Percentiles rank a stretch among this genome's conserved stretches.
These are phyloP conservation scores for Rhizoglyphus robini DNA, from an alignment of 1,140 invertebrate genomes.

Conservation along the genomic window DNA sequence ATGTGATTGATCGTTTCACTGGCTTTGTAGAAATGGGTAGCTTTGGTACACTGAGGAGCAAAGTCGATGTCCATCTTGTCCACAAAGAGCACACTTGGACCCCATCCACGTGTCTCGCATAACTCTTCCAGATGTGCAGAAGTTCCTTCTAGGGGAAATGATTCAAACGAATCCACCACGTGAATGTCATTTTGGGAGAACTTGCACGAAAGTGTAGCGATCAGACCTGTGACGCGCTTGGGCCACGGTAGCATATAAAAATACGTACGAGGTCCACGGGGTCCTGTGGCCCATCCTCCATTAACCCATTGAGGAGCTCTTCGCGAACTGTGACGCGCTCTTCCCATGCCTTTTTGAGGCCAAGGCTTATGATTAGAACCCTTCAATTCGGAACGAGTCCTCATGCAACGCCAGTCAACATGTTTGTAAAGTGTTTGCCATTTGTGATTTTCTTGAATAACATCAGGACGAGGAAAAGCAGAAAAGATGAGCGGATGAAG, in stretches of 20 bases:
- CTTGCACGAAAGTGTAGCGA: slow-evolving; percentile 69
- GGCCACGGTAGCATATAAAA: slow-evolving; percentile 83
- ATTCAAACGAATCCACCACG: slow-evolving; percentile 67
- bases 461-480: slow-evolving; percentile 55
- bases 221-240: slow-evolving; percentile 59
- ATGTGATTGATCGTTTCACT: slow-evolving; percentile 58
- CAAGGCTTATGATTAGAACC: slow-evolving; percentile 83
- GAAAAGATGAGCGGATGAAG: slow-evolving; percentile 79
- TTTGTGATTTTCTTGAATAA: slow-evolving; percentile 67
- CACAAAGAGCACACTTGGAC: slow-evolving; percentile 82
- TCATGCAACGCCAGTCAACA: slow-evolving; percentile 49
- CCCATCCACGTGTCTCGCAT: slow-evolving; percentile 73
- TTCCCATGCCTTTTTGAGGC: slow-evolving; percentile 84
- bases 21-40: slow-evolving; percentile 36
- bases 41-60: slow-evolving; percentile 53
- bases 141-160: slow-evolving; percentile 62
- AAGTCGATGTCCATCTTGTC: slow-evolving; percentile 75
- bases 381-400: slow-evolving; percentile 61
- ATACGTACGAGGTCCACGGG: slow-evolving; percentile 65
- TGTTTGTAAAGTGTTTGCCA: slow-evolving; percentile 77
- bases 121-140: slow-evolving; percentile 54
- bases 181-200: slow-evolving; percentile 87
- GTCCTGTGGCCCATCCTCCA: slow-evolving; percentile 73
- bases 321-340: slow-evolving; percentile 76
- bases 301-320: slow-evolving; percentile 64